A percentile compares a stretch with the other conserved stretches of the same genome.
Evolutionary conservation across 2,113 vertebrate species (phyloP).

Genomic region (Empidonax alnorum): DNA sequence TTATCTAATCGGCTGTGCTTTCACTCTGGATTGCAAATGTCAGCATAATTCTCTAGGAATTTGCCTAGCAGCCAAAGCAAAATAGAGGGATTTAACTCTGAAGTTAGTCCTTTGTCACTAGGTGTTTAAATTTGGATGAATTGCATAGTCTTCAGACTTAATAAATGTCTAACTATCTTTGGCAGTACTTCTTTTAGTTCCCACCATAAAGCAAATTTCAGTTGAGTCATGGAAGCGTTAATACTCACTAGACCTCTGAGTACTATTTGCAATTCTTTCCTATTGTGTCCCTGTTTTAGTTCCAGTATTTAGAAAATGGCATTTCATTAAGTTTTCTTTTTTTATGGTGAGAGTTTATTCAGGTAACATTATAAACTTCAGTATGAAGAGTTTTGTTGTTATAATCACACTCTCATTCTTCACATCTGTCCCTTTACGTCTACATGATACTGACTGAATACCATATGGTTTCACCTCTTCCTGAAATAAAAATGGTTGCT

Average conservation of each 20-base stretch:
- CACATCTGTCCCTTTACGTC: background rate
- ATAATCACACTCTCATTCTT: background rate
- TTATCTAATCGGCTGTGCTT: background rate
- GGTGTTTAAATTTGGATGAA: background rate
- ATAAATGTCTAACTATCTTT: background rate
- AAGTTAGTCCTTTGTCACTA: background rate
- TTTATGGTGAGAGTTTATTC: background rate
- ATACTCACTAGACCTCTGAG: background rate
- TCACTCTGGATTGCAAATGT: background rate
- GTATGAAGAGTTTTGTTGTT: background rate
- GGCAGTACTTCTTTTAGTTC: background rate
- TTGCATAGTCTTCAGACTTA: background rate
- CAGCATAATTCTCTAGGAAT: background rate
- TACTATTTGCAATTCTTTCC: background rate
- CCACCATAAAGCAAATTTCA: background rate
- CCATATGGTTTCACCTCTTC: fast-evolving
- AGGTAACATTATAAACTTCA: background rate
- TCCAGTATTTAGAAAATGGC: background rate
- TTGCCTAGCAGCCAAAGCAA: background rate
- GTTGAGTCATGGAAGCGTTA: background rate
- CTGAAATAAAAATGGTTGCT: background rate
- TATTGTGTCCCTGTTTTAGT: background rate
- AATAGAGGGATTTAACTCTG: background rate
- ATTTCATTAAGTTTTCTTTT: background rate
- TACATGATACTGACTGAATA: background rate